Evolutionary conservation across 2,888 invertebrate species (phyloP).

Genomic region (Drosophila aldrichi): DNA sequence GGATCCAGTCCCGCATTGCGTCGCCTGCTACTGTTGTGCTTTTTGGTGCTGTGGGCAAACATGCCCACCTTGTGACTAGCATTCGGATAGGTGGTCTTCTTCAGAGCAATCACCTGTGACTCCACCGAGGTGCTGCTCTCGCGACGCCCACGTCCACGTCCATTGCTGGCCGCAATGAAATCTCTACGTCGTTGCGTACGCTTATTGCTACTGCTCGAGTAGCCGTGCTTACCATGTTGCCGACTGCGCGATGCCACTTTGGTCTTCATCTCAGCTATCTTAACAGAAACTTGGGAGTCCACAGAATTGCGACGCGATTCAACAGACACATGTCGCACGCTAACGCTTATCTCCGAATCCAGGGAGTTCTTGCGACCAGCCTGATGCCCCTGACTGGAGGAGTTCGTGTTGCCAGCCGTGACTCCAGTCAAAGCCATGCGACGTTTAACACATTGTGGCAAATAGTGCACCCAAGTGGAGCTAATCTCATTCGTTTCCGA

Average conservation of each 20-base stretch:
- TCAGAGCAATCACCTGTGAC: conserved; percentile 88
- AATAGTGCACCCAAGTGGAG: conserved; percentile 95
- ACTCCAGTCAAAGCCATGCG: conserved; percentile 91
- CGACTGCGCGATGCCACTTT: conserved; percentile 88
- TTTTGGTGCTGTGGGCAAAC: conserved; percentile 82
- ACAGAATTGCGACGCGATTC: conserved; percentile 94
- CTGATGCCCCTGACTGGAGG: conserved; percentile 86
- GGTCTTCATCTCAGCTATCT: conserved; percentile 93
- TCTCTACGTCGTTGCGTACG: conserved; percentile 82
- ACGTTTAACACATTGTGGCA: conserved; percentile 94
- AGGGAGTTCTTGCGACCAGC: conserved; percentile 87
- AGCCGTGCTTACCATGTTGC: conserved; percentile 73
- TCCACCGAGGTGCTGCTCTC: conserved; percentile 93
- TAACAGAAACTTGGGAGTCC: conserved; percentile 93
- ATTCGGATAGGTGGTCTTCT: conserved; percentile 84
- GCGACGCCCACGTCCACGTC: conserved; percentile 74
- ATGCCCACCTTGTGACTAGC: conserved; percentile 83
- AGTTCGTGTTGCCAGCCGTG: conserved; percentile 82
- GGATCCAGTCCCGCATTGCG: conserved; percentile 83
- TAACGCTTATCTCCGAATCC: conserved; percentile 91
- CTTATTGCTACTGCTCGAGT: conserved; percentile 66
- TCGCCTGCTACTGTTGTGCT: conserved; percentile 70
- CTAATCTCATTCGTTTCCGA: conserved; percentile 93
- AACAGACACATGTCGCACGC: conserved; percentile 92
- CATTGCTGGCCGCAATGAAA: conserved; percentile 79